phyloP scores from a whole-genome alignment of 1,140 invertebrate genomes.

The Neodiprion lecontei region DNA sequence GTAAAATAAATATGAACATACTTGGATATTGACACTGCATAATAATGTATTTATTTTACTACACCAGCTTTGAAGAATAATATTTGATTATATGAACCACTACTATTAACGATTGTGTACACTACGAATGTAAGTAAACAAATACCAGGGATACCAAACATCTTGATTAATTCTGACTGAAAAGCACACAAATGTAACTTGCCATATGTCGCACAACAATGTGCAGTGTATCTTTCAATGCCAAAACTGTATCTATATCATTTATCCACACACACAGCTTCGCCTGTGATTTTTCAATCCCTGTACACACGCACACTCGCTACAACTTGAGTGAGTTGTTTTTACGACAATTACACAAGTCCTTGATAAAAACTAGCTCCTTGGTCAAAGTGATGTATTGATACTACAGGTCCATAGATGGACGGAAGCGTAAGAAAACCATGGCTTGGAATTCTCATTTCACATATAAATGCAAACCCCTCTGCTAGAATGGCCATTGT shows the following conservation, averaged over 20 bases:
- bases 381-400: not conserved
- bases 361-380: not conserved
- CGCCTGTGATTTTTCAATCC: not conserved
- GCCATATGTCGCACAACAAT: too few relatives aligned
- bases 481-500: too few relatives aligned
- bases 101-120: not conserved
- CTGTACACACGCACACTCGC: not conserved
- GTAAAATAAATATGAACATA: conserved; percentile 34
- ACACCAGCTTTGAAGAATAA: too few relatives aligned
- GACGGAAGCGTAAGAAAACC: not conserved
- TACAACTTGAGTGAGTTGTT: not conserved
- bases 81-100: too few relatives aligned
- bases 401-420: not conserved
- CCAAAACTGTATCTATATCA: not conserved
- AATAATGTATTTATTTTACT: too few relatives aligned
- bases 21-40: too few relatives aligned
- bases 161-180: not conserved
- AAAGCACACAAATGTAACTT: too few relatives aligned
- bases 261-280: not conserved
- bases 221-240: not conserved
- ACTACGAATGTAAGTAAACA: not conserved
- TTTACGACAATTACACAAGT: not conserved
- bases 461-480: not conserved
- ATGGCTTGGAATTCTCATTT: not conserved
- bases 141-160: not conserved